Conservation (phyloP, 2,888 invertebrate genomes). For the Pristionchus exspectatus region DNA sequence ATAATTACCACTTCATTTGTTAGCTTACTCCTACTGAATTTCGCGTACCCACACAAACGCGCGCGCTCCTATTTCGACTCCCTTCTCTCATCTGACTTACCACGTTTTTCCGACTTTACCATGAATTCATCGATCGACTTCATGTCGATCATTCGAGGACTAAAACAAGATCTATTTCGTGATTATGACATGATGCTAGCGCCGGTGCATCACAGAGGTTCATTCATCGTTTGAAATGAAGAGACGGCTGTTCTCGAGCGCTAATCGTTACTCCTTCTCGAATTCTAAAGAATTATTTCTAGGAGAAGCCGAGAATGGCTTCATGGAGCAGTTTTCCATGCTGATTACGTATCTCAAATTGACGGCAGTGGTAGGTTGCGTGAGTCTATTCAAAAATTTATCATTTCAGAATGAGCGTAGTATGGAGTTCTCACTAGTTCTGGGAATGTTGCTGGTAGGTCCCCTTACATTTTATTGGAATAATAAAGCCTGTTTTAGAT, state of each 20-base stretch:
- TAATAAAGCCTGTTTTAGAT: neutral
- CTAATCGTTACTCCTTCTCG: neutral
- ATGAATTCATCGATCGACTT: constrained; percentile 14
- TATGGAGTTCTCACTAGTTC: constrained; percentile 2
- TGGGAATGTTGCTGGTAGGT: constrained; percentile 11
- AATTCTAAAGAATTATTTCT: neutral
- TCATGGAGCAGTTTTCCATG: constrained; percentile 22
- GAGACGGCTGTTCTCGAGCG: too few species aligned
- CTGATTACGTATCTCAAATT: neutral
- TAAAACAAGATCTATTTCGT: neutral
- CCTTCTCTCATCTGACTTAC: neutral
- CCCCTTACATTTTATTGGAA: neutral
- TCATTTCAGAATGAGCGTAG: constrained; percentile 14
- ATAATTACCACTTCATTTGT: constrained; percentile 27
- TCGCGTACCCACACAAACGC: neutral
- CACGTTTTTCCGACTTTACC: neutral
- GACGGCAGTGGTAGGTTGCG: neutral
- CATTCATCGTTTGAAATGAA: neutral
- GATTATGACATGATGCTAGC: constrained; percentile 6
- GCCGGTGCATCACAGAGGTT: constrained; percentile 22
- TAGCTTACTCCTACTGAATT: constrained; percentile 4
- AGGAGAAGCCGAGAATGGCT: neutral
- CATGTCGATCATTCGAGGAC: neutral
- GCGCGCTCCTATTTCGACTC: neutral
- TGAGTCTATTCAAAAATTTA: neutral